These are phyloP conservation scores for Drosophila nannoptera DNA, from an alignment of 1,140 invertebrate genomes.

Conservation along the genomic window DNA sequence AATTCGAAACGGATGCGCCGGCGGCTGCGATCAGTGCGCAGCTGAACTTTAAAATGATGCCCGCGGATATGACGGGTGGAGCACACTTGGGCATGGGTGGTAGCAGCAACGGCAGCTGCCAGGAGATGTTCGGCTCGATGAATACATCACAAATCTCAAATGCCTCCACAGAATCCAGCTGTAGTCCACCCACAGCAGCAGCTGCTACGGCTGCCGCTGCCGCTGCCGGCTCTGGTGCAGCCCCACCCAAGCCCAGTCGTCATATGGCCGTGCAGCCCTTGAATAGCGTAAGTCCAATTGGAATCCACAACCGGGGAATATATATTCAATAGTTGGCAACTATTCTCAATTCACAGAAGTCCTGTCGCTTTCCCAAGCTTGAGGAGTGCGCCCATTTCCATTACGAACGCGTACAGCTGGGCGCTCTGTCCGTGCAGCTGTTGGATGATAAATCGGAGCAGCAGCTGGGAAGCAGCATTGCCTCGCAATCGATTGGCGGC, in stretches of 20 bases:
- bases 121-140: constrained; percentile 76
- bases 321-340: background rate
- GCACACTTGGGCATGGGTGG: constrained; percentile 13
- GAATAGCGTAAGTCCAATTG: constrained; percentile 50
- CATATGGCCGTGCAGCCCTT: constrained; percentile 72
- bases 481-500: constrained; percentile 75
- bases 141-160: constrained; percentile 78
- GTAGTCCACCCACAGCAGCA: constrained; percentile 50
- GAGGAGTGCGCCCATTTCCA: constrained; percentile 99
- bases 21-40: constrained; percentile 64
- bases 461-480: constrained; percentile 74
- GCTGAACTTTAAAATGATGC: constrained; percentile 72
- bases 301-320: background rate
- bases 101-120: constrained; percentile 27
- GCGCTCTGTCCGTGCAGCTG: constrained; percentile 84
- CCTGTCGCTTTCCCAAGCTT: constrained; percentile 90
- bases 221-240: background rate
- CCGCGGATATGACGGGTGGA: constrained; percentile 47
- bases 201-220: background rate
- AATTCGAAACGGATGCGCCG: constrained; percentile 62
- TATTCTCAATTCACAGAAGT: constrained; percentile 55
- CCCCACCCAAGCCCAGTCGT: constrained; percentile 61
- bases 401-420: constrained; percentile 94
- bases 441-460: constrained; percentile 78
- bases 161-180: constrained; percentile 72